phyloP scores from a whole-genome alignment of 2,888 invertebrate species.

The Junonia oenone region DNA sequence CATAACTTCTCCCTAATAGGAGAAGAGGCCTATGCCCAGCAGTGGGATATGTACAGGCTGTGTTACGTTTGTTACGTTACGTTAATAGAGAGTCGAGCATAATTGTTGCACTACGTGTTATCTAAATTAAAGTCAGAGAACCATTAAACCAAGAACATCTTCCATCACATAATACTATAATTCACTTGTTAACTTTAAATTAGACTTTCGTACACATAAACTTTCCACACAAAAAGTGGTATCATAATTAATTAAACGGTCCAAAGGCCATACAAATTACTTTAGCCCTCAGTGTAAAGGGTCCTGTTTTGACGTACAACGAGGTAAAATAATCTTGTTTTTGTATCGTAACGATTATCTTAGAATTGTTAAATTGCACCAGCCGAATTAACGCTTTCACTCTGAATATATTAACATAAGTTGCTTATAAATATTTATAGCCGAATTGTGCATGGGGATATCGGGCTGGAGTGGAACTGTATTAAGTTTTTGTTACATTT shows the following conservation, averaged over 20 bases:
- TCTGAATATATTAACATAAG: slow-evolving; percentile 62
- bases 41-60: no score
- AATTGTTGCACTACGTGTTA: no score
- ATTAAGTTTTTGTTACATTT: no score
- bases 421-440: slow-evolving; percentile 48
- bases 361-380: slow-evolving; percentile 28
- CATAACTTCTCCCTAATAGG: no score
- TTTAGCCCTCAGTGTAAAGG: neutral
- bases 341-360: slow-evolving; percentile 24
- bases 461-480: slow-evolving; percentile 20
- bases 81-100: no score
- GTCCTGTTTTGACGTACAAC: slow-evolving; percentile 14
- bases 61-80: no score
- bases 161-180: no score
- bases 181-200: no score
- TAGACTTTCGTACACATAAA: no score
- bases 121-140: no score
- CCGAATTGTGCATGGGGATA: slow-evolving; percentile 35
- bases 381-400: slow-evolving; percentile 62
- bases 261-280: neutral
- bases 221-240: neutral
- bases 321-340: slow-evolving; percentile 26
- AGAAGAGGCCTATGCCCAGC: no score
- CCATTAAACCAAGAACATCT: no score
- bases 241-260: neutral